Evolutionary conservation across 2,113 vertebrate genomes (phyloP).

Genomic region (Chrysochloris asiatica): DNA sequence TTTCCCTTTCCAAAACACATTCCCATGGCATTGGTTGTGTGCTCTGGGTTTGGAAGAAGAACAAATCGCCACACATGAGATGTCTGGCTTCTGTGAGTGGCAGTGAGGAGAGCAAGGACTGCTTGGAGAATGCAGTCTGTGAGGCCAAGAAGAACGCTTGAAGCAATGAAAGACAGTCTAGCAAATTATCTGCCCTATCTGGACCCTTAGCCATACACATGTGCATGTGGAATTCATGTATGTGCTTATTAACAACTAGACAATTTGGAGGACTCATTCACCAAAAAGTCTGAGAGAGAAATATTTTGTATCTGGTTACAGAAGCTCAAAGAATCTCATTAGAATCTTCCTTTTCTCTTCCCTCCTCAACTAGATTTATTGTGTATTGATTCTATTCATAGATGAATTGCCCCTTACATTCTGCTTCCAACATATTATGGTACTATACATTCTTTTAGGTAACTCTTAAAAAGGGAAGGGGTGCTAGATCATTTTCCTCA

Average conservation of each 20-base stretch:
- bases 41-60: slow-evolving; percentile 70
- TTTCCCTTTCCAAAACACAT: slow-evolving; percentile 71
- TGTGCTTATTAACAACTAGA: not conserved
- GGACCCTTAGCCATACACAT: not conserved
- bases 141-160: not conserved
- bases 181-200: not conserved
- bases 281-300: not conserved
- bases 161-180: rapidly evolving
- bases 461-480: not conserved
- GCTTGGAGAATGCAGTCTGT: not conserved
- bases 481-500: not conserved
- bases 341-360: not conserved
- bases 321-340: not conserved
- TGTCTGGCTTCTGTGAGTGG: not conserved
- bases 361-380: not conserved
- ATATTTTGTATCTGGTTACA: not conserved
- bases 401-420: not conserved
- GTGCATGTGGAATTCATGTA: not conserved
- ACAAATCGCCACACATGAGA: not conserved
- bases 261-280: not conserved
- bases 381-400: not conserved
- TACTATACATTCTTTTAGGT: not conserved
- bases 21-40: slow-evolving; percentile 62
- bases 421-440: not conserved
- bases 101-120: not conserved